Evolutionary conservation across 2,113 vertebrate genomes (phyloP), one percentile per base, ranked within the genome.

Genomic region (Motacilla alba): DNA sequence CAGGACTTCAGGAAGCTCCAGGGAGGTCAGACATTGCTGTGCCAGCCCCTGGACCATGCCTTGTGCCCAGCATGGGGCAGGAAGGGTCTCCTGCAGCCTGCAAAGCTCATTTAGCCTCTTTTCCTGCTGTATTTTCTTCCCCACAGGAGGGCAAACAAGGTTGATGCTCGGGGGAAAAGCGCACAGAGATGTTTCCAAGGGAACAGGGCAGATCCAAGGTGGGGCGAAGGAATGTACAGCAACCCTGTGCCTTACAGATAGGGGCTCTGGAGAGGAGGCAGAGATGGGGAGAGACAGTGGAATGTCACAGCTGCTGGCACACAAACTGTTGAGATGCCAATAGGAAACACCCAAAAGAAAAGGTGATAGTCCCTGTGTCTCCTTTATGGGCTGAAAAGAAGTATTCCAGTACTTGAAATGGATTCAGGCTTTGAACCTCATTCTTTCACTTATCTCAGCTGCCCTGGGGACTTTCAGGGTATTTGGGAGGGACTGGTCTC

Each of bases 31-130:
- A 1, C 17, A 13, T 23, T 4, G 9, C 35, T 56, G 50, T 69
- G 39, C 35, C 59, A 64, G 33, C 4, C 77, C 44, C 50, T 0
- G 0, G 23, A 21, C 23, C 1, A 0, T 55, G 28, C 49, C 1
- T 1, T 6, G 27, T 26, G 52, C 20, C 52, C 22, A 3, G 44
- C 6, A 0, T 8, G 6, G 47, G 44, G 43, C 52, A 30, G 21
- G 0, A 0, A 26, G 33, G 4, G 0, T 13, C 26, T 59, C 69
- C 69, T 59, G 15, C 39, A 73, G 44, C 24, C 58, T 83, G 43
- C 28, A 56, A 47, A 60, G 35, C 50, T 78, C 50, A 26, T 30
- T 39, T 22, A 62, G 30, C 30, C 18, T 41, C 56, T 60, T 55
- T 28, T 16, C 27, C 30, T 52, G 23, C 6, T 1, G 0, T 1